Conservation (phyloP, 2,888 invertebrate genomes). For the Tetrapedia diversipes region DNA sequence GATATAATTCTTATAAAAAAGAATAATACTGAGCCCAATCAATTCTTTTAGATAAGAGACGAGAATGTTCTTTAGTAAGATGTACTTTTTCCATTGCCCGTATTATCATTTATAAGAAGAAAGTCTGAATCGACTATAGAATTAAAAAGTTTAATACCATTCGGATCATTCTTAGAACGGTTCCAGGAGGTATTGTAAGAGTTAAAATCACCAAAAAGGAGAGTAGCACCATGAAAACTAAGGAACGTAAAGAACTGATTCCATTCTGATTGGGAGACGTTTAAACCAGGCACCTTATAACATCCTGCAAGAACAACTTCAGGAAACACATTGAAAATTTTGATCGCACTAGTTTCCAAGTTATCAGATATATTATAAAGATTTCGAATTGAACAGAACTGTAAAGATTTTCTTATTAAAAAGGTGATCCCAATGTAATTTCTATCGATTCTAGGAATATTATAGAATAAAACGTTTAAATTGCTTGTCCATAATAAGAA, state of each 20-base stretch:
- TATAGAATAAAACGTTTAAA: not conserved
- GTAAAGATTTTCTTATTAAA: conserved; percentile 1
- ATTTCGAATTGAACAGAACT: not conserved
- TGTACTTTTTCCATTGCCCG: not conserved
- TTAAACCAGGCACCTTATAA: not conserved
- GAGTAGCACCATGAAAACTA: not conserved
- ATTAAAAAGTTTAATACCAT: not conserved
- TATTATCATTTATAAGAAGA: not conserved
- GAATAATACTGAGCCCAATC: too few species aligned
- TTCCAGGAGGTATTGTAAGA: not conserved
- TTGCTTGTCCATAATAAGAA: not conserved
- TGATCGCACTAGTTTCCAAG: not conserved
- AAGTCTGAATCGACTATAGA: not conserved
- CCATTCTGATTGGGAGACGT: not conserved
- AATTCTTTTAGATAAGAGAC: too few species aligned
- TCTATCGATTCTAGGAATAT: not conserved
- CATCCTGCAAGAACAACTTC: not conserved
- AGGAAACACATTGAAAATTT: not conserved
- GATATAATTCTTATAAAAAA: too few species aligned
- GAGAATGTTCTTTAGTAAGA: not conserved
- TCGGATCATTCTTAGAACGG: not conserved
- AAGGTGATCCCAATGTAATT: not conserved
- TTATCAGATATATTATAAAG: not conserved
- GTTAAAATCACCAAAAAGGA: conserved; percentile 5
- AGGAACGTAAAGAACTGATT: not conserved